These are phyloP conservation scores for Monarcha castaneiventris DNA, from an alignment of 2,113 vertebrate genomes.

Conservation along the genomic window DNA sequence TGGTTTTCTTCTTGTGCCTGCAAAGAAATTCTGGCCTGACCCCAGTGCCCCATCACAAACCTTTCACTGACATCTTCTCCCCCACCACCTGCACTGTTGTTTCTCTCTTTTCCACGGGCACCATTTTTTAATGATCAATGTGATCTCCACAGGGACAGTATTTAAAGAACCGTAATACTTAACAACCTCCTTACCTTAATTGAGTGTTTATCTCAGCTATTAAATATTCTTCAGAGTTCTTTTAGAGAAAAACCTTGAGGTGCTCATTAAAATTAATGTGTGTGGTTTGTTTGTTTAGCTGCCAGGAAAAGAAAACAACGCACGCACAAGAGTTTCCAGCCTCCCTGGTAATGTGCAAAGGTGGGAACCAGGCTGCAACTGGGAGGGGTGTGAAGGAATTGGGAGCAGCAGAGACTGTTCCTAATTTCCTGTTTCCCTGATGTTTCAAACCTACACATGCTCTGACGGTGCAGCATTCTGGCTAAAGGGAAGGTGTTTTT, in stretches of 20 bases:
- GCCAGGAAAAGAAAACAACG: neutral
- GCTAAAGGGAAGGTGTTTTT: neutral
- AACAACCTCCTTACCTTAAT: constrained; percentile 23
- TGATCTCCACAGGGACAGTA: neutral
- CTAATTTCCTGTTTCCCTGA: neutral
- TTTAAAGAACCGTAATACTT: neutral
- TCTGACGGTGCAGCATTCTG: neutral
- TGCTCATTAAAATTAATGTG: constrained; percentile 58
- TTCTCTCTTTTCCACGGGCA: neutral
- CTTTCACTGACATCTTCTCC: neutral
- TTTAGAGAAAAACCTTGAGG: constrained; percentile 24
- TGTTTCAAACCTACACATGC: rapidly evolving
- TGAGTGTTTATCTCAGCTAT: constrained; percentile 28
- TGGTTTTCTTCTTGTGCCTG: neutral
- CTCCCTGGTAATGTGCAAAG: neutral
- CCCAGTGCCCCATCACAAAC: neutral
- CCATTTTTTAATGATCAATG: neutral
- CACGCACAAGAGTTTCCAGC: neutral
- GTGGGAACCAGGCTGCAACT: neutral
- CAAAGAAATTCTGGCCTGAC: neutral
- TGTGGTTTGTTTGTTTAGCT: constrained; percentile 34
- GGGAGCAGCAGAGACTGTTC: neutral
- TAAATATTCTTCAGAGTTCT: constrained; percentile 54
- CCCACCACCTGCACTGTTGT: neutral
- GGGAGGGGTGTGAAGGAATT: neutral